A percentile compares a stretch with the other conserved stretches of the same genome.
Evolutionary conservation across 1,140 invertebrate genomes (phyloP).

Genomic region (Fopius arisanus): DNA sequence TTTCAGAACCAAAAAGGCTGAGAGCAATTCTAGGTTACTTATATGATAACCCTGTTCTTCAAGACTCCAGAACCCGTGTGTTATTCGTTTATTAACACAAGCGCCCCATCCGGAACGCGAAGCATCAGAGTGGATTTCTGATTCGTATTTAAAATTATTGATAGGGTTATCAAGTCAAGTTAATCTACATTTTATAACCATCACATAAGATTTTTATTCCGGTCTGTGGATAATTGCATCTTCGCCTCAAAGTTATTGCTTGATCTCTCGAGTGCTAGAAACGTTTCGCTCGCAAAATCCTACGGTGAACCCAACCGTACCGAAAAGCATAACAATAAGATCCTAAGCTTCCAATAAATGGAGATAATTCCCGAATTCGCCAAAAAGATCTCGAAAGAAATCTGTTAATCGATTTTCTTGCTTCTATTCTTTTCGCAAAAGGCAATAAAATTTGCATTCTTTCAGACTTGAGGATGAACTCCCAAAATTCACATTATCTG

Average conservation of each 20-base stretch:
- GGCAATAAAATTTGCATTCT: constrained; percentile 18
- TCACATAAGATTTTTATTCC: constrained; percentile 16
- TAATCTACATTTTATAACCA: constrained; percentile 14
- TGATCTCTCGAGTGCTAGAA: not conserved
- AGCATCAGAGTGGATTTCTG: constrained; percentile 25
- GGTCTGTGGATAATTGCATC: constrained; percentile 4
- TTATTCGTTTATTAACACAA: not conserved
- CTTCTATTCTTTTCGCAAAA: not conserved
- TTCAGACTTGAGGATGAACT: constrained; percentile 4
- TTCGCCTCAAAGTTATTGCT: constrained; percentile 20
- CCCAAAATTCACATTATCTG: constrained; percentile 15
- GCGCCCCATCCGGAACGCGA: constrained; percentile 26
- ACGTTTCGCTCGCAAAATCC: constrained; percentile 20
- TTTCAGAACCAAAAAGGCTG: constrained; percentile 26
- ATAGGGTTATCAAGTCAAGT: constrained; percentile 8
- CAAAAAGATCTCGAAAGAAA: not conserved
- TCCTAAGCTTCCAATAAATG: constrained; percentile 18
- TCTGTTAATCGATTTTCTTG: not conserved
- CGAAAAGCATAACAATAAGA: constrained; percentile 1
- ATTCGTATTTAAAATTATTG: not conserved
- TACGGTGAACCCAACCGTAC: constrained; percentile 22
- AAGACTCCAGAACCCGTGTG: constrained; percentile 26
- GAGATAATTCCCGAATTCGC: constrained; percentile 21
- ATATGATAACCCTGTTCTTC: constrained; percentile 24
- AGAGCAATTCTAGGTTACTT: constrained; percentile 25